Conservation (phyloP, 2,797 vertebrate species). For the Gambelia wislizenii region DNA sequence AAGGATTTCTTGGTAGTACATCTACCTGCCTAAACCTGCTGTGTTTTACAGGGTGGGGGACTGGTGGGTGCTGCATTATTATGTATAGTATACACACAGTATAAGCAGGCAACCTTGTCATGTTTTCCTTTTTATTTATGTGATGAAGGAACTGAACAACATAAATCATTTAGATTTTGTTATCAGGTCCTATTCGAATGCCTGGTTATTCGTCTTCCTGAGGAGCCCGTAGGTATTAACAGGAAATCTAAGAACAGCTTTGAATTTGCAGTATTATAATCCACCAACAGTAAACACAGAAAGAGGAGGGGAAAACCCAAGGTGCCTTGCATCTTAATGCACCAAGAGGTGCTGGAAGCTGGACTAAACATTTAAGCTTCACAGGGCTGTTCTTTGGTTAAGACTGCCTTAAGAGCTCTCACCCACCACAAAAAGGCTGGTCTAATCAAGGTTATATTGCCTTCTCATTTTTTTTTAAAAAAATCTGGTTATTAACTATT, state of each 20-base stretch:
- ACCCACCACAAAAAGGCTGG: conserved; percentile 13
- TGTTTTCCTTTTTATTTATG: conserved; percentile 36
- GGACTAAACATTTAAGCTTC: conserved; percentile 19
- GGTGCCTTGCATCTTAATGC: conserved; percentile 21
- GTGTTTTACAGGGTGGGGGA: neutral
- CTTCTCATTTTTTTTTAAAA: neutral
- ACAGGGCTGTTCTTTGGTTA: conserved; percentile 42
- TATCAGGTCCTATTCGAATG: conserved; percentile 41
- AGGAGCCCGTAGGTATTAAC: conserved; percentile 32
- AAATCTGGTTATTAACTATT: neutral
- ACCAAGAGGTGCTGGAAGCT: conserved; percentile 11
- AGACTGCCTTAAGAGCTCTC: conserved; percentile 14
- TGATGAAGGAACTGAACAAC: neutral
- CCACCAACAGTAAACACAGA: conserved; percentile 18
- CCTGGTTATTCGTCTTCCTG: conserved; percentile 34
- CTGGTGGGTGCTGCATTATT: neutral
- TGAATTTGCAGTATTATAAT: conserved; percentile 45
- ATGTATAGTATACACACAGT: conserved; percentile 5
- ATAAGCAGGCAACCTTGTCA: conserved; percentile 10
- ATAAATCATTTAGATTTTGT: conserved; percentile 35
- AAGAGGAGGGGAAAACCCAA: neutral
- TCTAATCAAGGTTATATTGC: conserved; percentile 8
- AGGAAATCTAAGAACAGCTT: conserved; percentile 43
- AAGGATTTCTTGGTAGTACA: neutral
- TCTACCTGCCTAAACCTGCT: neutral